These are phyloP conservation scores for Subacronicta megacephala DNA, from an alignment of 2,888 invertebrate genomes.

Conservation along the genomic window DNA sequence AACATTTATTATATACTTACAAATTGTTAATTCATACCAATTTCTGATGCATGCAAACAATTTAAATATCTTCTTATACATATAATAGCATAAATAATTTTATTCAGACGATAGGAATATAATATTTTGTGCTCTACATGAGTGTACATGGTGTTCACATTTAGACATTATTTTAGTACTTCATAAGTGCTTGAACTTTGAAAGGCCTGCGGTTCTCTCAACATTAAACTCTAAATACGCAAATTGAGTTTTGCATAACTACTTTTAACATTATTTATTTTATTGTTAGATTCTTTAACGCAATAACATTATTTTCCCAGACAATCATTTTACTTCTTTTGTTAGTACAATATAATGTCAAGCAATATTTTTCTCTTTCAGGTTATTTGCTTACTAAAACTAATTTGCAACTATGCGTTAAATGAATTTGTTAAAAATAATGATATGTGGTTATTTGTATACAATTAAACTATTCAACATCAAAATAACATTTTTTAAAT, in stretches of 20 bases:
- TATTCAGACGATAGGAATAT: slow-evolving; percentile 60
- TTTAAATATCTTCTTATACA: slow-evolving; percentile 57
- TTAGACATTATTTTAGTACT: slow-evolving; percentile 38
- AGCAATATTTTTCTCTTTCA: slow-evolving; percentile 37
- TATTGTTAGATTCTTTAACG: slow-evolving; percentile 27
- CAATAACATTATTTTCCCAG: slow-evolving; percentile 20
- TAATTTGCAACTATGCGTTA: slow-evolving; percentile 60
- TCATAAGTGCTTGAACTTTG: slow-evolving; percentile 51
- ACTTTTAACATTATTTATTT: slow-evolving; percentile 38
- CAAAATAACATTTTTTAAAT: slow-evolving; percentile 85
- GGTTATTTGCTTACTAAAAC: slow-evolving; percentile 50
- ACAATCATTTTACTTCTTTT: slow-evolving; percentile 31
- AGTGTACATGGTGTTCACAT: slow-evolving; percentile 55
- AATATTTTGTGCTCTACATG: slow-evolving; percentile 65
- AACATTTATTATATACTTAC: slow-evolving; percentile 70
- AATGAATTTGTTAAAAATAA: slow-evolving; percentile 79
- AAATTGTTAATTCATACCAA: slow-evolving; percentile 70
- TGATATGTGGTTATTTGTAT: slow-evolving; percentile 86
- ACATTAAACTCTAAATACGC: slow-evolving; percentile 31
- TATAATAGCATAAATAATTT: slow-evolving; percentile 57
- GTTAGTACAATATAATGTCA: slow-evolving; percentile 48
- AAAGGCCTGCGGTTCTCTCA: slow-evolving; percentile 45
- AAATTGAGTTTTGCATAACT: slow-evolving; percentile 34
- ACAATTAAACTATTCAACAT: slow-evolving; percentile 81
- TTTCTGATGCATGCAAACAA: slow-evolving; percentile 72